A percentile compares a stretch with the other conserved stretches of the same genome.
These are phyloP conservation scores for Brachystomella parvula DNA, from an alignment of 1,140 invertebrate genomes.

Conservation along the genomic window DNA sequence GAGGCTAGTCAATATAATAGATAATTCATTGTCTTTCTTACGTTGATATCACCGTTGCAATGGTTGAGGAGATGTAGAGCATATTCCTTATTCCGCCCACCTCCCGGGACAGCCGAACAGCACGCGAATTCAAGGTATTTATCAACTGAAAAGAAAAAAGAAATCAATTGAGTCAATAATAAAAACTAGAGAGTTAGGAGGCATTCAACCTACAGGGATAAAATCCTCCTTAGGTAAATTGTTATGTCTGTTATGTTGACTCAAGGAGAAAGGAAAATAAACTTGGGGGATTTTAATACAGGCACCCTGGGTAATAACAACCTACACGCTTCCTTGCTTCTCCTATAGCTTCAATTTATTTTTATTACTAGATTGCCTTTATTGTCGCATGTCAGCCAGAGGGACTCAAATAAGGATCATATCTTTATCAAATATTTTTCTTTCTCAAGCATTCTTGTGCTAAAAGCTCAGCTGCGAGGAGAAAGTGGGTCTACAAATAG, in stretches of 20 bases:
- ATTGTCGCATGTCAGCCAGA: too few relatives aligned
- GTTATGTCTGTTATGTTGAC: constrained; percentile 1
- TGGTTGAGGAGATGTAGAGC: constrained; percentile 82
- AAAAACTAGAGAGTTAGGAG: background rate
- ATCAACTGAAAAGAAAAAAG: constrained; percentile 52
- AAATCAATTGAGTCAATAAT: background rate
- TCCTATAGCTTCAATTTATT: too few relatives aligned
- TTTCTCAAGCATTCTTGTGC: too few relatives aligned
- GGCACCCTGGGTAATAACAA: background rate
- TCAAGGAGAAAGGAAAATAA: constrained; percentile 8
- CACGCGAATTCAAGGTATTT: constrained; percentile 88
- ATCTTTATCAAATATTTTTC: too few relatives aligned
- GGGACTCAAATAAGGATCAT: too few relatives aligned
- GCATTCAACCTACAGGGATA: background rate
- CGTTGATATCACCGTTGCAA: constrained; percentile 76
- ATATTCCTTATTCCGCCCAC: constrained; percentile 75
- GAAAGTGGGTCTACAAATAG: too few relatives aligned
- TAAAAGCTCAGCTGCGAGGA: too few relatives aligned
- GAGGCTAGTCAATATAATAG: too few relatives aligned
- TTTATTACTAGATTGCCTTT: too few relatives aligned
- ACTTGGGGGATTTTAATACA: background rate
- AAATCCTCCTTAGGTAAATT: background rate
- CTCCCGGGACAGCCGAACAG: constrained; percentile 76
- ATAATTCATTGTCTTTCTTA: too few relatives aligned
- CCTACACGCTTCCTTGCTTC: background rate